Conservation (phyloP, 1,140 invertebrate genomes). For the Dinoponera quadriceps region DNA sequence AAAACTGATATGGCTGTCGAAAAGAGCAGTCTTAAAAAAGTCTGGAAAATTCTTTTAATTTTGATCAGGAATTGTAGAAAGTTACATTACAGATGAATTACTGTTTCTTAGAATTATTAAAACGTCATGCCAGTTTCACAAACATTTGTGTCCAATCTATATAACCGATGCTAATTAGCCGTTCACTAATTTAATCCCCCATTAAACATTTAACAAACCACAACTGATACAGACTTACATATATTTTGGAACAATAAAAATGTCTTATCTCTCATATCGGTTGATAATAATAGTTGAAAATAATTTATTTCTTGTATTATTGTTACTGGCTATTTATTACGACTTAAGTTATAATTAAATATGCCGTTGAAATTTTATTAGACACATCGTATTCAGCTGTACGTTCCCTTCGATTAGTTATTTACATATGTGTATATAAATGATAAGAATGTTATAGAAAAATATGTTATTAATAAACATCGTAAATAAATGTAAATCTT, state of each 20-base stretch:
- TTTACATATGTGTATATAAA: constrained; percentile 84
- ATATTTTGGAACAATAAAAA: constrained; percentile 37
- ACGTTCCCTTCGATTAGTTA: constrained; percentile 63
- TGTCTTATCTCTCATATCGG: constrained; percentile 18
- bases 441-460: constrained; percentile 82
- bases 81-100: too few species aligned
- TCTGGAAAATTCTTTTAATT: too few species aligned
- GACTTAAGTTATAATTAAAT: constrained; percentile 49
- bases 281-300: constrained; percentile 27
- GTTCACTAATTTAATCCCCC: constrained; percentile 30
- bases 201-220: constrained; percentile 45
- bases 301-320: constrained; percentile 55
- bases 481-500: constrained; percentile 48
- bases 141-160: constrained; percentile 3
- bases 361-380: constrained; percentile 26
- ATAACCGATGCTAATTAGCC: constrained; percentile 15
- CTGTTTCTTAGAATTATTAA: too few species aligned
- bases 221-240: constrained; percentile 39
- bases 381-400: constrained; percentile 11
- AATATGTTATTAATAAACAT: constrained; percentile 83
- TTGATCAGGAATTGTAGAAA: too few species aligned
- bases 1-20: too few species aligned
- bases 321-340: constrained; percentile 45
- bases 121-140: too few species aligned
- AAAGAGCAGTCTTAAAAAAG: too few species aligned